phyloP scores from a whole-genome alignment of 2,888 invertebrate species.

The Dexiosoma caninum region DNA sequence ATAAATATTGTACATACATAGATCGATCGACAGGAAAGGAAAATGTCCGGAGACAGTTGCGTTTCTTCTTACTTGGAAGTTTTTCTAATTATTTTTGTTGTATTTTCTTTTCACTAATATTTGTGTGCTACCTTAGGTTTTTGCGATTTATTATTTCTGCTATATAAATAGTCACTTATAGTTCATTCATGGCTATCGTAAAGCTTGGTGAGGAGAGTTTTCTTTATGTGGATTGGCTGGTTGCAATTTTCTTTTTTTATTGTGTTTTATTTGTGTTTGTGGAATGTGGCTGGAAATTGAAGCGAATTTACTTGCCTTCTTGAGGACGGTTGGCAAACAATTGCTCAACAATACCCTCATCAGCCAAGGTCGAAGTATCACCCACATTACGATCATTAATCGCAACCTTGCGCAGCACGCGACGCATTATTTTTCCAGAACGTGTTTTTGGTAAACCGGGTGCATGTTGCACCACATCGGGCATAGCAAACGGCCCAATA shows the following conservation, averaged over 20 bases:
- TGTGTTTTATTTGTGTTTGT: not conserved
- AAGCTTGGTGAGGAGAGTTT: not conserved
- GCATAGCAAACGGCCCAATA: constrained; percentile 97
- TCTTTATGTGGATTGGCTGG: constrained; percentile 17
- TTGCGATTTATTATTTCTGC: not conserved
- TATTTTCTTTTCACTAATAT: not conserved
- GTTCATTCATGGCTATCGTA: constrained; percentile 28
- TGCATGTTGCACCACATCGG: constrained; percentile 95
- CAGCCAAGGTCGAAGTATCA: constrained; percentile 95
- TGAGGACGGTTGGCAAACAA: constrained; percentile 86
- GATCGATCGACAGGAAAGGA: not conserved
- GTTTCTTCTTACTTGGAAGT: not conserved
- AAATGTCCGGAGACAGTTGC: not conserved
- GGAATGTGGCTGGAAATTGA: constrained; percentile 16
- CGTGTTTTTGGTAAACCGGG: constrained; percentile 97
- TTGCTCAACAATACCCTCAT: constrained; percentile 90
- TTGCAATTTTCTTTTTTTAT: not conserved
- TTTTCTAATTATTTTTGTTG: not conserved
- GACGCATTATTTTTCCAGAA: constrained; percentile 98
- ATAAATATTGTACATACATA: not conserved
- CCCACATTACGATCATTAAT: constrained; percentile 92
- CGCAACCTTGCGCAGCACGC: constrained; percentile 95
- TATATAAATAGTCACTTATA: not conserved
- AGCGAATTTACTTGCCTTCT: constrained; percentile 72
- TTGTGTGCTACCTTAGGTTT: constrained; percentile 11